Evolutionary conservation across 2,888 invertebrate genomes (phyloP), one percentile per base, ranked within the genome.

Genomic region (Phorcus lineatus): DNA sequence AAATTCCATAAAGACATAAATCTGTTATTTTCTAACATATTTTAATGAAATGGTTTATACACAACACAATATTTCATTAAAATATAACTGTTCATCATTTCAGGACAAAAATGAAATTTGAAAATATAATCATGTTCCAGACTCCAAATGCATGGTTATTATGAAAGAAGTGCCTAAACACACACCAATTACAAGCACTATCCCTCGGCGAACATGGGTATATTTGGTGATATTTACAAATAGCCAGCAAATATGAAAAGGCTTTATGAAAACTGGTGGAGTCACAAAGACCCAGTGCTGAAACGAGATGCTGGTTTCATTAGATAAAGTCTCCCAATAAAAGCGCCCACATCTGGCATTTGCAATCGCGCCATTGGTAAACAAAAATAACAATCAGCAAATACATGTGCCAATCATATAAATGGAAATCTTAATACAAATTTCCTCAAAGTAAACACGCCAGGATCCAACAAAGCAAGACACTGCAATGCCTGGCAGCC

Each of bases 341-440:
- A 67, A 78, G 52, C 70, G 28, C 13, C 52, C 78, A 70, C 78
- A 78, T 78, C 78, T 78, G 78, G 78, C 78, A 78, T 78, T 78
- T 78, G 70, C 78, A 67, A 78, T 78, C 66, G 40, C 78, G 78
- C 70, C 67, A 74, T 79, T 55, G 74, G 79, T 79, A 79, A 79
- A 79, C 79, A 79, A 79, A 79, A 79, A 79, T 79, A 79, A 79
- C 79, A 79, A 79, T 79, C 79, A 55, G 74, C 79, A 79, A 74
- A 79, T 53, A 79, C 57, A 74, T 74, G 79, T 57, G 54, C 57
- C 79, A 78, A 74, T 79, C 74, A 79, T 53, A 55, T 74, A 74
- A 79, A 79, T 79, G 79, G 79, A 79, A 74, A 79, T 74, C 79
- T 79, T 74, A 79, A 74, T 74, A 74, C 47, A 74, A 79, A 74